Conservation (phyloP, 2,113 vertebrate species). For the Podilymbus podiceps region DNA sequence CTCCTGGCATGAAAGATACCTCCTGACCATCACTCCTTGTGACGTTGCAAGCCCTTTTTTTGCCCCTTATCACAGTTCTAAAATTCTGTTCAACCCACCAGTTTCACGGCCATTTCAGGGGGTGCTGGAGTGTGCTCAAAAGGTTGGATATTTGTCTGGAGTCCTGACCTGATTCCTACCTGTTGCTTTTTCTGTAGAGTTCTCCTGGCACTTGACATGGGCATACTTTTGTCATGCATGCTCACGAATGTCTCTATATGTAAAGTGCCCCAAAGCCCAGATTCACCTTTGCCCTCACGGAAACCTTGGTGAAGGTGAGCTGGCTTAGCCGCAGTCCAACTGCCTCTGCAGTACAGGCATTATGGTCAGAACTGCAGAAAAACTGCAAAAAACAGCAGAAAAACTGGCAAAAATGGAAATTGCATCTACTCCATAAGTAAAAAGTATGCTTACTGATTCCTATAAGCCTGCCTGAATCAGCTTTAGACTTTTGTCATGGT, state of each 20-base stretch:
- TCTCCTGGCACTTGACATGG: background rate
- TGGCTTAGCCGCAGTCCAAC: background rate
- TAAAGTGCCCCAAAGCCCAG: background rate
- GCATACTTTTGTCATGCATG: background rate
- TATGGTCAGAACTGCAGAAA: background rate
- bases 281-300: background rate
- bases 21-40: background rate
- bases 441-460: background rate
- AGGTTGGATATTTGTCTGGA: background rate
- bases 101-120: background rate
- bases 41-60: background rate
- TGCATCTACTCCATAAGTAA: background rate
- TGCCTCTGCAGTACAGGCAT: background rate
- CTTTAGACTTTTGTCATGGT: background rate
- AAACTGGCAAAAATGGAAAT: background rate
- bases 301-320: background rate
- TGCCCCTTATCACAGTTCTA: background rate
- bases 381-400: background rate
- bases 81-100: background rate
- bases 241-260: fast-evolving
- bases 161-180: background rate
- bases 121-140: background rate
- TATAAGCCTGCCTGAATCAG: background rate
- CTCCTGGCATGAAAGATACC: background rate
- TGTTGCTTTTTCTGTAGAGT: background rate